Evolutionary conservation across 2,888 invertebrate species (phyloP), one percentile per base, ranked within the genome.

Genomic region (Deilephila porcellus): DNA sequence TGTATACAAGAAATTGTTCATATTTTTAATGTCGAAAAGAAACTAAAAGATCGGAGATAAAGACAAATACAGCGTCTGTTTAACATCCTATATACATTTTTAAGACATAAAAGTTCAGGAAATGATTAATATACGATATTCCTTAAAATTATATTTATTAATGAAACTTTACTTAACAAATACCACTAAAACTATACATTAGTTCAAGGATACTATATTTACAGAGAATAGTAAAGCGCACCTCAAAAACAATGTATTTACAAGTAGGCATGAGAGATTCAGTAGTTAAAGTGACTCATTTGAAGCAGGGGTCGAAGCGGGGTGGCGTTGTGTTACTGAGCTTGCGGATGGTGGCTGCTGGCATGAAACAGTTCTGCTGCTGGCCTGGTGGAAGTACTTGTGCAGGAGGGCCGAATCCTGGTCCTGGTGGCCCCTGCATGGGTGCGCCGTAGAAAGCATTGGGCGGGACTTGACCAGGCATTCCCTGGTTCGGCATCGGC

Each of bases 261-360:
- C 64, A 75, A 74, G 76, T 71, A 76, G 64, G 72, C 71, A 75
- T 53, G 77, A 82, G 85, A 85, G 77, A 79, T 77, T 84, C 83
- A 74, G 37, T 62, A 74, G 20, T 77, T 75, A 73, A 59, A 34
- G 34, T 52, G 34, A 32, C 53, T 73, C 62, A 85, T n/a, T 83
- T 77, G 71, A 84, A 83, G 17, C 80, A 78, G 25, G 83, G 83
- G 72, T 87, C 80, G 72, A 85, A 87, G 71, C 80, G 79, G 32
- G 86, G 86, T 17, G 86, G 86, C 34, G 82, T 86, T 0, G 87
- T 87, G 75, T 87, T 87, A 75, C 87, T 87, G 74, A 87, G 83
- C 75, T 85, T 87, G 52, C 88, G 83, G 73, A 89, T 88, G 17
- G 86, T 83, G 19, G 89, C 87, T 25, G 89, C 89, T 29, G 89